These are phyloP conservation scores for Metopia argyrocephala DNA, from an alignment of 2,888 invertebrate species.

Conservation along the genomic window DNA sequence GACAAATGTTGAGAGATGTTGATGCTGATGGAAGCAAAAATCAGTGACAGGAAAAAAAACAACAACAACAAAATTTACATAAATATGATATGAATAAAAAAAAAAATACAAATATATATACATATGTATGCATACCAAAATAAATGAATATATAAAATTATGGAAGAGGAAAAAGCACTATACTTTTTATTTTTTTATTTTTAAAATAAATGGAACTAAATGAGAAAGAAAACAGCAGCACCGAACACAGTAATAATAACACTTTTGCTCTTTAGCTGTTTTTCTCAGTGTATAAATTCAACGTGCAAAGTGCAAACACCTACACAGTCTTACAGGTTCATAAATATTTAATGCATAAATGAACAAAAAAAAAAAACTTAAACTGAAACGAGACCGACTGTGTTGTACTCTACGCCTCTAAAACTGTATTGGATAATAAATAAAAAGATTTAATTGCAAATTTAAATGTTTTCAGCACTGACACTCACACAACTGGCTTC, in stretches of 20 bases:
- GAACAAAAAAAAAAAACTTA: not conserved
- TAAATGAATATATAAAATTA: not conserved
- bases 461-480: too few relatives aligned
- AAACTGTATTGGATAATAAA: not conserved
- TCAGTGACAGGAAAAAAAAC: not conserved
- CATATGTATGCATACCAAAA: too few relatives aligned
- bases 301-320: not conserved
- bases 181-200: slow-evolving; percentile 6
- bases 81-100: not conserved
- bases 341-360: not conserved
- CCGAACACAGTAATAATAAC: slow-evolving; percentile 3
- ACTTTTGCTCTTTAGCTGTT: too few relatives aligned
- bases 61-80: not conserved
- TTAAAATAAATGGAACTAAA: slow-evolving; percentile 51
- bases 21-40: not conserved
- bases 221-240: slow-evolving; percentile 46
- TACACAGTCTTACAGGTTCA: not conserved
- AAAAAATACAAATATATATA: too few relatives aligned
- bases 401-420: not conserved
- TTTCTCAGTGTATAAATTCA: too few relatives aligned
- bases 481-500: too few relatives aligned
- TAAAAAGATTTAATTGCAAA: too few relatives aligned
- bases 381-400: not conserved
- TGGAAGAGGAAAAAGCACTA: not conserved
- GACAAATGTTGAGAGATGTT: not conserved